Conservation (phyloP, 2,113 vertebrate species). For the Oncorhynchus masou region DNA sequence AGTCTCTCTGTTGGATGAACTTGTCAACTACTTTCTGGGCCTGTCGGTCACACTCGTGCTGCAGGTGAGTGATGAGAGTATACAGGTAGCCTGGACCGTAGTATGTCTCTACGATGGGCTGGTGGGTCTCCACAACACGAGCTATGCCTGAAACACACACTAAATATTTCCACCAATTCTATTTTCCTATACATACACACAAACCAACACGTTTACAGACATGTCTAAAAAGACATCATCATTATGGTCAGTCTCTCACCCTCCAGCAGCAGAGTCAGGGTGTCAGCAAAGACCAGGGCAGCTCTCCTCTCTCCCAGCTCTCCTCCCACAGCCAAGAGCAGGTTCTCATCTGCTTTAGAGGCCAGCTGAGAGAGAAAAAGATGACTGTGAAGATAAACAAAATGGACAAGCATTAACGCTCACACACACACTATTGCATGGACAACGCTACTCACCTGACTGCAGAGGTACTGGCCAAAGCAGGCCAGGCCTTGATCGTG, state of each 20-base stretch:
- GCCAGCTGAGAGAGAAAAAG: conserved; percentile 77
- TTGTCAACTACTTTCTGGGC: conserved; percentile 92
- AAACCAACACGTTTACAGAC: background rate
- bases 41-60: conserved; percentile 91
- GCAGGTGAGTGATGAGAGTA: conserved; percentile 90
- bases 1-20: conserved; percentile 91
- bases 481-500: conserved; percentile 94
- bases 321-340: conserved; percentile 84
- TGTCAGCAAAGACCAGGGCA: conserved; percentile 91
- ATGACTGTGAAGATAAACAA: background rate
- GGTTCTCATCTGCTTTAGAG: conserved; percentile 92
- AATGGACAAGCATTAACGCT: background rate
- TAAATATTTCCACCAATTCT: background rate
- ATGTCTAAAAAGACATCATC: background rate
- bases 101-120: conserved; percentile 96
- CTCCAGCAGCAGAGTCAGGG: conserved; percentile 92
- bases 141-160: conserved; percentile 83
- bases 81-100: conserved; percentile 92
- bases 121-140: conserved; percentile 93
- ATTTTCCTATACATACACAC: background rate
- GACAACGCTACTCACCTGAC: conserved; percentile 77
- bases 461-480: conserved; percentile 93
- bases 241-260: conserved; percentile 65
- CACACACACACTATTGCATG: background rate
- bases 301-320: conserved; percentile 89